phyloP scores from a whole-genome alignment of 2,113 vertebrate species.

The Panthera leo region DNA sequence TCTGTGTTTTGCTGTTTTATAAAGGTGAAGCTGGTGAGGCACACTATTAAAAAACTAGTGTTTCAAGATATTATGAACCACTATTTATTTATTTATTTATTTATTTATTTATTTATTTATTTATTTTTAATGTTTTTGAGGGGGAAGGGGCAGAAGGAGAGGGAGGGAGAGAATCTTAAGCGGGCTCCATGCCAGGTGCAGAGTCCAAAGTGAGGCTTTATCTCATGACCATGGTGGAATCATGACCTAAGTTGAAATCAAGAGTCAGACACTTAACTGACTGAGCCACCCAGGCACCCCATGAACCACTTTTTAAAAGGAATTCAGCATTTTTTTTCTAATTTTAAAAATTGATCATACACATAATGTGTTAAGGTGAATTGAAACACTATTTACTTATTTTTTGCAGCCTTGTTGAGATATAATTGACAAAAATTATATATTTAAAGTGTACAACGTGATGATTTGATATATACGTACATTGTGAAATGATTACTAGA shows the following conservation, averaged over 20 bases:
- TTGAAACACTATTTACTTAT: background rate
- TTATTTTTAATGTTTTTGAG: too few relatives aligned
- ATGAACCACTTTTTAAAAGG: background rate
- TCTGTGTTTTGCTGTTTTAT: background rate
- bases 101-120: too few relatives aligned
- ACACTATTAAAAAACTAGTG: background rate
- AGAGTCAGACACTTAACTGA: too few relatives aligned
- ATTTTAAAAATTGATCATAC: background rate
- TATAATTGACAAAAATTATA: background rate
- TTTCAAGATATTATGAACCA: background rate
- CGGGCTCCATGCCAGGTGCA: too few relatives aligned
- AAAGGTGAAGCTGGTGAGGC: background rate
- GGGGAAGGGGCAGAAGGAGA: too few relatives aligned
- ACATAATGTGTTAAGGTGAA: background rate
- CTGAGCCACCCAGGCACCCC: too few relatives aligned
- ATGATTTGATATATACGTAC: background rate
- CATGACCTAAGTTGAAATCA: too few relatives aligned
- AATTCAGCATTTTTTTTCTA: background rate
- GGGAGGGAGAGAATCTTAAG: too few relatives aligned
- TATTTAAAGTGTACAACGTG: background rate
- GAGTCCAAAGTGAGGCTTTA: too few relatives aligned
- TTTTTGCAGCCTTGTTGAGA: background rate
- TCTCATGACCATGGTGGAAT: too few relatives aligned
- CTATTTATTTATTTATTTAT: background rate
- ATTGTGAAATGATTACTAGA: background rate